Evolutionary conservation across 2,888 invertebrate genomes (phyloP), one percentile per base, ranked within the genome.

Genomic region (Hirtodrosophila duncani): DNA sequence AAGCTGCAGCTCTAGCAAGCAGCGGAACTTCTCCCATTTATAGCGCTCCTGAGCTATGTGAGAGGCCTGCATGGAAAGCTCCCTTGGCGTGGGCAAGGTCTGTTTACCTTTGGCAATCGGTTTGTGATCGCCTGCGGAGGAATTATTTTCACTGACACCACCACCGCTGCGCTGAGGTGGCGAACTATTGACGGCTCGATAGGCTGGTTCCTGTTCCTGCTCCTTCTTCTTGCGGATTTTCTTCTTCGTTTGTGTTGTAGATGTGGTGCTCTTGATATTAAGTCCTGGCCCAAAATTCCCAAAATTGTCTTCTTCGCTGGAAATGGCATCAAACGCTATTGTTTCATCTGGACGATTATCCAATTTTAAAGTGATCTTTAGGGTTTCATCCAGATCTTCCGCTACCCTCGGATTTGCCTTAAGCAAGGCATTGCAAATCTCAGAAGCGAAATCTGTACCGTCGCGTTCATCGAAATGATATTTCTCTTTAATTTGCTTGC

Each of bases 401-500:
- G 39, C 13, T 84, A 84, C 4, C 88, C 84, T 34, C 86, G 85
- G 37, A n/a, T 88, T 87, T 6, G 89, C 84, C 10, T 89, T 77
- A 48, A 89, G 85, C 11, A 88, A n/a, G n/a, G n/a, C n/a, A n/a
- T n/a, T n/a, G n/a, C n/a, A n/a, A n/a, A n/a, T n/a, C n/a, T n/a
- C n/a, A n/a, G n/a, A n/a, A n/a, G n/a, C 79, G 63, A 92, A 91
- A 0, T 90, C 89, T 1, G 86, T 84, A 0, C 90, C 91, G 1
- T 85, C 84, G 6, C 86, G 87, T 77, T 92, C 92, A 30, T 88
- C 88, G 83, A 91, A 92, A 87, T 95, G 95, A 50, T 87, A 88
- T 20, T 91, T 90, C 67, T 90, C 89, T 68, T 89, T 90, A 11
- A 94, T 89, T 87, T 92, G 90, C 61, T 91, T 90, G 60, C 91